Conservation (phyloP, 2,888 invertebrate species). For the Hyalella azteca region DNA sequence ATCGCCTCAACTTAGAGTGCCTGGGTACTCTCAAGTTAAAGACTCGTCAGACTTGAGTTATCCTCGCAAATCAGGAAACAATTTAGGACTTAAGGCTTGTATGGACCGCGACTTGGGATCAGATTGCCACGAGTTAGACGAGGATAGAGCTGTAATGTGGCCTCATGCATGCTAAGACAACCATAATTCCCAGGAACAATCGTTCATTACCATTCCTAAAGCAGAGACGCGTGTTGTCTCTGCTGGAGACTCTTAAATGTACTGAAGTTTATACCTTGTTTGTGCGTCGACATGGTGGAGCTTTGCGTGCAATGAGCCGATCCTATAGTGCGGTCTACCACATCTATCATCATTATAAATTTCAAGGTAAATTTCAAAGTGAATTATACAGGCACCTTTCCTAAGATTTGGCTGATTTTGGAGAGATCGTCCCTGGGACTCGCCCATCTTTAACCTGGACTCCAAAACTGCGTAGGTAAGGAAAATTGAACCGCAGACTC, state of each 20-base stretch:
- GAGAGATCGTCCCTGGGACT: neutral
- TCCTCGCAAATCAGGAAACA: neutral
- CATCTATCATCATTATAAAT: conserved; percentile 26
- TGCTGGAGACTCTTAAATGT: conserved; percentile 8
- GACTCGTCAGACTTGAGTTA: neutral
- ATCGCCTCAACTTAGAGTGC: too few relatives aligned
- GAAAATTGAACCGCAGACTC: too few relatives aligned
- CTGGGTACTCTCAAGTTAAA: too few relatives aligned
- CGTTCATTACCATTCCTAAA: conserved; percentile 17
- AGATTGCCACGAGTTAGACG: neutral
- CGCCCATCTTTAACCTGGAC: neutral
- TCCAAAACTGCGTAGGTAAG: too few relatives aligned
- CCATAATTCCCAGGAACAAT: conserved; percentile 26
- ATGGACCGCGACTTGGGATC: neutral
- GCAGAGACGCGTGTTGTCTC: conserved; percentile 25
- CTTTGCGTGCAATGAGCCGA: conserved; percentile 18
- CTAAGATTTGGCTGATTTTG: neutral
- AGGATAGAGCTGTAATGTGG: conserved; percentile 27
- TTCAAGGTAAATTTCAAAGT: conserved; percentile 19
- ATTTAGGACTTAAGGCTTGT: neutral
- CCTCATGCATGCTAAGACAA: conserved; percentile 7
- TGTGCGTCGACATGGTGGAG: neutral
- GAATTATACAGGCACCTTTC: neutral
- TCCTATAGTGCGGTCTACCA: neutral
- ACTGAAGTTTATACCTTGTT: neutral